A percentile compares a stretch with the other conserved stretches of the same genome.
phyloP scores from a whole-genome alignment of 2,113 vertebrate species.

The Ctenodactylus gundi region DNA sequence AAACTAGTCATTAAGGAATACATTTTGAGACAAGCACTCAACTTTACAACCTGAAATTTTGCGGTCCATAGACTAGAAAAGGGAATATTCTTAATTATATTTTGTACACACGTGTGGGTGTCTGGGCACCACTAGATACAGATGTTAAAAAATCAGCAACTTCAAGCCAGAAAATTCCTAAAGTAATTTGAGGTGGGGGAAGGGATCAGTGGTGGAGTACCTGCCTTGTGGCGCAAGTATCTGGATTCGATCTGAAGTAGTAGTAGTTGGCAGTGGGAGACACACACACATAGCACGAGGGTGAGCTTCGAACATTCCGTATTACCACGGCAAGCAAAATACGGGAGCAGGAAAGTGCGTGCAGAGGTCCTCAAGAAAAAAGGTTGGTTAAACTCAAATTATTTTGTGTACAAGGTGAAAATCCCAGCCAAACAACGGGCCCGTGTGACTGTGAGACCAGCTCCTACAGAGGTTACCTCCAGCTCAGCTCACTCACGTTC shows the following conservation, averaged over 20 bases:
- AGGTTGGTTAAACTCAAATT: not conserved
- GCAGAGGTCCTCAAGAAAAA: not conserved
- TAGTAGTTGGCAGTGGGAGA: too few species aligned
- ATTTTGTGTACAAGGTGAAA: not conserved
- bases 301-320: too few species aligned
- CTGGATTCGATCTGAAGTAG: not conserved
- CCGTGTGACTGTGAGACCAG: not conserved
- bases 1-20: not conserved
- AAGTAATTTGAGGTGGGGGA: not conserved
- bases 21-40: conserved; percentile 20
- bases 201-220: not conserved
- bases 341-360: not conserved
- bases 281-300: too few species aligned
- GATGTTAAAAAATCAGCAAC: conserved; percentile 39
- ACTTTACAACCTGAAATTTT: conserved; percentile 35
- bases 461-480: not conserved
- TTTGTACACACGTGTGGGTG: not conserved
- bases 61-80: not conserved
- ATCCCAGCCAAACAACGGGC: not conserved
- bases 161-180: conserved; percentile 26
- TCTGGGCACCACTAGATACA: not conserved
- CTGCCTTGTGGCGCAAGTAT: not conserved
- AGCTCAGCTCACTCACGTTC: not conserved
- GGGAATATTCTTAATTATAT: conserved; percentile 23
- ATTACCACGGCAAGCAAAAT: not conserved